Conservation (phyloP, 2,888 invertebrate species). For the Mythimna vitellina region DNA sequence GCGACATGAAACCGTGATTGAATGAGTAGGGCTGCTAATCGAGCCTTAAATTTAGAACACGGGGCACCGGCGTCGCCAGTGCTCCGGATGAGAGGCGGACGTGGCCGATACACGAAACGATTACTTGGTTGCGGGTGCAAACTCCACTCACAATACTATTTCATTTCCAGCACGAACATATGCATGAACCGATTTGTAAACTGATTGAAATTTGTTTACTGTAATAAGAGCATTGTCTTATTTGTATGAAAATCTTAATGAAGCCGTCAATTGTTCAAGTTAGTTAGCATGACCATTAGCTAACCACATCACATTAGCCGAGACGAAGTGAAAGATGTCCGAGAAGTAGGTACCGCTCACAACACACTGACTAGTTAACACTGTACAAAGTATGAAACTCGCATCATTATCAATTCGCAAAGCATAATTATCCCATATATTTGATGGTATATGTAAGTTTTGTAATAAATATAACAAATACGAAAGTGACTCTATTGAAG, state of each 20-base stretch:
- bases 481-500: slow-evolving; percentile 62
- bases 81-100: background rate
- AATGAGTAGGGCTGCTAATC: slow-evolving; percentile 10
- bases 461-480: slow-evolving; percentile 69
- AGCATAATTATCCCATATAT: slow-evolving; percentile 66
- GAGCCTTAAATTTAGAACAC: slow-evolving; percentile 2
- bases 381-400: slow-evolving; percentile 61
- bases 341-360: slow-evolving; percentile 21
- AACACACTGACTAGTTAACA: slow-evolving; percentile 7
- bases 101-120: slow-evolving; percentile 15
- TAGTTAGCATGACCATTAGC: slow-evolving; percentile 31
- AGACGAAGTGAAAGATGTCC: slow-evolving; percentile 36
- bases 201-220: background rate
- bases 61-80: background rate
- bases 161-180: slow-evolving; percentile 11
- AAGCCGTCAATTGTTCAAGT: slow-evolving; percentile 19
- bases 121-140: slow-evolving; percentile 3
- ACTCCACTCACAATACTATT: slow-evolving; percentile 15
- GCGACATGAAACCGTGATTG: slow-evolving; percentile 12
- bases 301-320: slow-evolving; percentile 40
- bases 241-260: slow-evolving; percentile 15
- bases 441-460: slow-evolving; percentile 61
- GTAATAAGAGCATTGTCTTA: background rate
- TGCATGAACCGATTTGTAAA: slow-evolving; percentile 14
- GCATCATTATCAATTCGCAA: slow-evolving; percentile 74